These are phyloP conservation scores for Helicoverpa assulta DNA, from an alignment of 2,888 invertebrate species.

Conservation along the genomic window DNA sequence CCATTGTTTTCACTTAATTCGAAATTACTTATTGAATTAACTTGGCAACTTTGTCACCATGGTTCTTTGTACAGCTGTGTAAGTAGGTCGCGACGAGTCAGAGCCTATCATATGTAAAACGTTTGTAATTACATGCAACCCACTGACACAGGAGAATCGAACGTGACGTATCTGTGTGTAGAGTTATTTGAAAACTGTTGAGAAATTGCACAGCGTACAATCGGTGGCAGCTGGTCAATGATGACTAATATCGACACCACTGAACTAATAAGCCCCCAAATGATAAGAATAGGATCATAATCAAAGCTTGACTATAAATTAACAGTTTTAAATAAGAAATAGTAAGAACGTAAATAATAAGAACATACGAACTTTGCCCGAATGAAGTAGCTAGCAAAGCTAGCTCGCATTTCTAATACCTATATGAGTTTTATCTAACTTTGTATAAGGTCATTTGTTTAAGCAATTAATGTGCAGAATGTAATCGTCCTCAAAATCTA, in stretches of 20 bases:
- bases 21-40: slow-evolving; percentile 24
- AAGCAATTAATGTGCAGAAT: background rate
- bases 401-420: too few relatives aligned
- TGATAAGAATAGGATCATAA: too few relatives aligned
- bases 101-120: slow-evolving; percentile 34
- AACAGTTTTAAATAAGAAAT: too few relatives aligned
- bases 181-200: slow-evolving; percentile 10
- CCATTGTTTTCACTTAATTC: slow-evolving; percentile 20
- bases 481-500: background rate
- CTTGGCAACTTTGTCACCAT: slow-evolving; percentile 35
- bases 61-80: slow-evolving; percentile 49
- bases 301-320: too few relatives aligned
- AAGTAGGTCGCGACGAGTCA: slow-evolving; percentile 45
- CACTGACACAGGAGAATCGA: slow-evolving; percentile 13
- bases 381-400: too few relatives aligned
- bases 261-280: too few relatives aligned
- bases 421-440: too few relatives aligned
- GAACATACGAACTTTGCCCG: too few relatives aligned
- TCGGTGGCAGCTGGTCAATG: background rate
- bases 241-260: background rate
- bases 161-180: slow-evolving; percentile 42
- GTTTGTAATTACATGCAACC: slow-evolving; percentile 43
- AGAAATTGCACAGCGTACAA: slow-evolving; percentile 16
- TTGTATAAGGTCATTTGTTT: background rate
- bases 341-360: too few relatives aligned